These are phyloP conservation scores for Drosophila nr. medialis DNA, from an alignment of 2,888 invertebrate species.

Conservation along the genomic window DNA sequence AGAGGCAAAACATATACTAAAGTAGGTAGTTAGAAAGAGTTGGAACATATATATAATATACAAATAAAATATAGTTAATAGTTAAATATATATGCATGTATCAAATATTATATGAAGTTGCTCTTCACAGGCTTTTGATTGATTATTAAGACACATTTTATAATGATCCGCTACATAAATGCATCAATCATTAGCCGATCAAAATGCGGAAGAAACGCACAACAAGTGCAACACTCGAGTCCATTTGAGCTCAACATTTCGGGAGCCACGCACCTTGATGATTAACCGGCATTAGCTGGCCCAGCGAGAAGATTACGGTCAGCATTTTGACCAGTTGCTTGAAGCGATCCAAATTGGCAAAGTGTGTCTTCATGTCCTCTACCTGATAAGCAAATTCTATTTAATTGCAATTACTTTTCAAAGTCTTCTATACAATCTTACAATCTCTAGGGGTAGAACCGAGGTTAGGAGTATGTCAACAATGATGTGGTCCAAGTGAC, in stretches of 20 bases:
- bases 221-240: not conserved
- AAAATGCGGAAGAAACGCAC: not conserved
- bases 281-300: conserved; percentile 94
- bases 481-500: conserved; percentile 92
- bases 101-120: no score
- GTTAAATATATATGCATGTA: no score
- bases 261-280: conserved; percentile 89
- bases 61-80: no score
- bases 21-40: no score
- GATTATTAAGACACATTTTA: no score
- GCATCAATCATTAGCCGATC: not conserved
- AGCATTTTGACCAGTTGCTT: conserved; percentile 93
- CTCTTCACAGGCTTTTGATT: no score
- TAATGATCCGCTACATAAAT: not conserved
- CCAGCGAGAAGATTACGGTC: conserved; percentile 95
- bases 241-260: not conserved
- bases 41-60: no score
- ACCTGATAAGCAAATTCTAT: conserved; percentile 83
- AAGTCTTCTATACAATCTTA: conserved; percentile 85
- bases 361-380: conserved; percentile 91
- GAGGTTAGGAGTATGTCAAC: conserved; percentile 94
- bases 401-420: not conserved
- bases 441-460: conserved; percentile 95
- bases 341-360: conserved; percentile 91
- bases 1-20: no score